phyloP scores from a whole-genome alignment of 2,888 invertebrate species.

The Volucella inflata region DNA sequence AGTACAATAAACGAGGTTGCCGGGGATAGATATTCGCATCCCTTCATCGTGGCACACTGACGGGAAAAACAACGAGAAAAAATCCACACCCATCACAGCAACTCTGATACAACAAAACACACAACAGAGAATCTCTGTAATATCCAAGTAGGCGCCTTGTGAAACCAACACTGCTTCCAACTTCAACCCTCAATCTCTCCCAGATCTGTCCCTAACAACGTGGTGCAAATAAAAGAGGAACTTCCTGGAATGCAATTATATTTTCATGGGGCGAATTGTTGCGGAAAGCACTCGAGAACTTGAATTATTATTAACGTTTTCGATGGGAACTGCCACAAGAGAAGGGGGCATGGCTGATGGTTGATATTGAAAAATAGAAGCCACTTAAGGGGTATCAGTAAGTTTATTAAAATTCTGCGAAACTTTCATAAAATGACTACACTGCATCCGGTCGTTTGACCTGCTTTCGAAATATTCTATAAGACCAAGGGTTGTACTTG shows the following conservation, averaged over 20 bases:
- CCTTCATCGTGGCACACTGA: too few relatives aligned
- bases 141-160: constrained; percentile 66
- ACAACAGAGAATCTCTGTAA: constrained; percentile 43
- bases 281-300: constrained; percentile 74
- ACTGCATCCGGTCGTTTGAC: constrained; percentile 25
- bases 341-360: constrained; percentile 22
- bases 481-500: not conserved
- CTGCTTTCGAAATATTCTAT: constrained; percentile 40
- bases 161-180: constrained; percentile 23
- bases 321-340: not conserved
- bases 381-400: constrained; percentile 24
- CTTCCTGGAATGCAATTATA: constrained; percentile 72
- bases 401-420: constrained; percentile 60
- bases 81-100: constrained; percentile 38
- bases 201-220: constrained; percentile 42
- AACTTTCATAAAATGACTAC: constrained; percentile 22
- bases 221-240: constrained; percentile 50
- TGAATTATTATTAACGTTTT: constrained; percentile 73
- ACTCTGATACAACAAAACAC: constrained; percentile 60
- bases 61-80: constrained; percentile 27
- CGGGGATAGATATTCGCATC: not conserved
- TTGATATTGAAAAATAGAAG: constrained; percentile 59
- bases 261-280: constrained; percentile 74
- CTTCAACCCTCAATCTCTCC: not conserved
- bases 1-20: constrained; percentile 62